A percentile compares a stretch with the other conserved stretches of the same genome.
These are phyloP conservation scores for Melieria crassipennis DNA, from an alignment of 2,888 invertebrate genomes.

Conservation along the genomic window DNA sequence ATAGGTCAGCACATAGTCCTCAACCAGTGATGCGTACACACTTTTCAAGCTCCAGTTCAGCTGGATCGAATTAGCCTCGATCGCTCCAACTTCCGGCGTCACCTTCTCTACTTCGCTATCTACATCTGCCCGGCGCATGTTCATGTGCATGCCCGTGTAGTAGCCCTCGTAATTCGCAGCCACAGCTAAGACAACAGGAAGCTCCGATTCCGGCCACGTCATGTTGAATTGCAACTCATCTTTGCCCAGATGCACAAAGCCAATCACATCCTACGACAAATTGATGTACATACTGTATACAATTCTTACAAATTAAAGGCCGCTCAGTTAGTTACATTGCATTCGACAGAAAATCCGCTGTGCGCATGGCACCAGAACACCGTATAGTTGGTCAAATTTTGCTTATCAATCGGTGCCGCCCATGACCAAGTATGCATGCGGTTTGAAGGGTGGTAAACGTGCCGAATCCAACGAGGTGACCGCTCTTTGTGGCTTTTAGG, in stretches of 20 bases:
- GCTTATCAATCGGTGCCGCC: slow-evolving; percentile 68
- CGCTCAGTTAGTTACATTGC: slow-evolving; percentile 62
- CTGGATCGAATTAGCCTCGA: slow-evolving; percentile 64
- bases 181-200: slow-evolving; percentile 77
- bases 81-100: slow-evolving; percentile 44
- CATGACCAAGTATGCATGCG: slow-evolving; percentile 78
- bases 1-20: slow-evolving; percentile 78
- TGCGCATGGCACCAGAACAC: slow-evolving; percentile 79
- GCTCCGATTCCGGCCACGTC: slow-evolving; percentile 70
- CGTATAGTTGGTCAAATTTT: slow-evolving; percentile 73
- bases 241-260: slow-evolving; percentile 69
- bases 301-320: not conserved
- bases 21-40: slow-evolving; percentile 75
- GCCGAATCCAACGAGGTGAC: slow-evolving; percentile 69
- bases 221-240: slow-evolving; percentile 52
- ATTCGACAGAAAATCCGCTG: slow-evolving; percentile 69
- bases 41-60: slow-evolving; percentile 82
- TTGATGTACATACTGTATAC: not conserved
- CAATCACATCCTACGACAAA: slow-evolving; percentile 68
- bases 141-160: slow-evolving; percentile 86
- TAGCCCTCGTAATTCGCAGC: slow-evolving; percentile 75
- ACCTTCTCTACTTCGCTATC: slow-evolving; percentile 47
- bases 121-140: slow-evolving; percentile 69
- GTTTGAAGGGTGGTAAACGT: slow-evolving; percentile 71
- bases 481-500: slow-evolving; percentile 26